Conservation (phyloP, 53 echinoderm and acorn worm genomes). For the Echinometra lucunter region DNA sequence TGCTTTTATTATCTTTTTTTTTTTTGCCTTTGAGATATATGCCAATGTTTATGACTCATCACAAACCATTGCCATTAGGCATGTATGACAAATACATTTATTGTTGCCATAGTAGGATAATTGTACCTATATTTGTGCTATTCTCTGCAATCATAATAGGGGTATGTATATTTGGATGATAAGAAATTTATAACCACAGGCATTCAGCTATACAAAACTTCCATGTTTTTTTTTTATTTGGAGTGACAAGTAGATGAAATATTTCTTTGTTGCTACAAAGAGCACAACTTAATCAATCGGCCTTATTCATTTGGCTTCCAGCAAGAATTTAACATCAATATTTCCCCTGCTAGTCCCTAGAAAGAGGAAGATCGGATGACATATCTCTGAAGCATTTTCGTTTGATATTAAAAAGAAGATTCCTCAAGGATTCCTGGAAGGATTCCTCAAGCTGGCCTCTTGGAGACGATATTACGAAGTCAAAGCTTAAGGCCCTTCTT, state of each 20-base stretch:
- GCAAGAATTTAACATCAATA: neutral
- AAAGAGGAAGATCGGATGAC: neutral
- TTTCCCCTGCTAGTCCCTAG: neutral
- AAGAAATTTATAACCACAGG: neutral
- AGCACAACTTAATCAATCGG: neutral
- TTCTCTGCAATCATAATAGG: neutral
- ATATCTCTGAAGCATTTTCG: neutral
- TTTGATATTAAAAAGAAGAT: neutral
- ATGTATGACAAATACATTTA: conserved; percentile 31
- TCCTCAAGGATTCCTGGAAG: too few relatives aligned
- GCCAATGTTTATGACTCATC: neutral
- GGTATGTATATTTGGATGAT: neutral
- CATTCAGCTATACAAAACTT: neutral
- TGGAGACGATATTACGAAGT: neutral
- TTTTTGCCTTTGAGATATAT: neutral
- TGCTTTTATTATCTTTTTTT: conserved; percentile 11
- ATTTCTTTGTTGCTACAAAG: neutral
- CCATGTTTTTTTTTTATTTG: too few relatives aligned
- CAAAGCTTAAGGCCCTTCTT: neutral
- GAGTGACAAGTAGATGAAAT: neutral
- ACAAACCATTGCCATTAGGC: neutral
- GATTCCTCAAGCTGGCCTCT: neutral
- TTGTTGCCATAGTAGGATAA: neutral
- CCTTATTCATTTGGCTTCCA: neutral
- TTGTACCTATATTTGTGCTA: conserved; percentile 12